Evolutionary conservation across 2,888 invertebrate genomes (phyloP).

Genomic region (Standfussiana lucernea): DNA sequence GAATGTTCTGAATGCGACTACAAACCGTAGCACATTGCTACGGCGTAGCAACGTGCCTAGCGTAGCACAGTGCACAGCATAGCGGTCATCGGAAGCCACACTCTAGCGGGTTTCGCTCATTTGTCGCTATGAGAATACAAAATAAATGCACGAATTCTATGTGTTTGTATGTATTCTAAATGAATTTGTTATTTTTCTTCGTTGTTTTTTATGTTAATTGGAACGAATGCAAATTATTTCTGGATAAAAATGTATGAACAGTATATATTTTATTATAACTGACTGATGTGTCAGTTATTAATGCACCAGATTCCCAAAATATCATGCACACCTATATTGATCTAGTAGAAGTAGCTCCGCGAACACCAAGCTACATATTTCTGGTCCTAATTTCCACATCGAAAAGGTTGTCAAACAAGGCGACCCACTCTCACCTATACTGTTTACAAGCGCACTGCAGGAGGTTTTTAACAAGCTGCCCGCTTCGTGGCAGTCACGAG

Average conservation of each 20-base stretch:
- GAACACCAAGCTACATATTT: no score
- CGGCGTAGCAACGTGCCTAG: conserved; percentile 24
- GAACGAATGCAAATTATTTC: background rate
- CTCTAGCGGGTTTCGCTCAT: background rate
- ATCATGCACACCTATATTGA: no score
- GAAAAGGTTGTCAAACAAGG: no score
- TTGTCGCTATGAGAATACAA: background rate
- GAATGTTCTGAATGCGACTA: background rate
- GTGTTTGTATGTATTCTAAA: background rate
- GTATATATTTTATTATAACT: no score
- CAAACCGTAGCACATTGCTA: conserved; percentile 15
- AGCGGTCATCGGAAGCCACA: background rate
- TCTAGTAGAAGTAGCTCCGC: no score
- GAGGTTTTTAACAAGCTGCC: no score
- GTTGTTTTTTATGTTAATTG: background rate
- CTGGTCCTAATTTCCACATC: no score
- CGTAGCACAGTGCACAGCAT: background rate
- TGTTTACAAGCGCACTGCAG: no score
- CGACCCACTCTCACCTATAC: no score
- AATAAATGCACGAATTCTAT: background rate
- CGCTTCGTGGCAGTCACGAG: no score
- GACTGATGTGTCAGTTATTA: no score
- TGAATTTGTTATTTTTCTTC: background rate
- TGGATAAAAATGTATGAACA: background rate
- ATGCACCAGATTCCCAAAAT: no score